Evolutionary conservation across 2,113 vertebrate genomes (phyloP).

Genomic region (Ancistrus triradiatus): DNA sequence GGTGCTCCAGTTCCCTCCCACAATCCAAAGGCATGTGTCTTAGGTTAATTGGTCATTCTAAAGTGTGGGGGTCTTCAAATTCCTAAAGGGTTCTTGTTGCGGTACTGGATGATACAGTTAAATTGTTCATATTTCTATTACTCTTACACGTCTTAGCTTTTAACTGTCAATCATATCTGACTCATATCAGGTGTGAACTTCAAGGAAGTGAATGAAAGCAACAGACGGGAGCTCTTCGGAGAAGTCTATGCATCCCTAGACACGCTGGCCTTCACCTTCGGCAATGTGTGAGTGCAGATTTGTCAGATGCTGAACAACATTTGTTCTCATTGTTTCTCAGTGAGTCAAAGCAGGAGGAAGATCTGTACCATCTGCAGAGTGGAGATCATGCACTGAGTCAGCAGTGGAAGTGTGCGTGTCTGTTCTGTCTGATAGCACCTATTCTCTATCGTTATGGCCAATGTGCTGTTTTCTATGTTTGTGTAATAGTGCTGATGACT

Average conservation of each 20-base stretch:
- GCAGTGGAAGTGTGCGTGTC: conserved; percentile 28
- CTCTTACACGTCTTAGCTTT: no score
- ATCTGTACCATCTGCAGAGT: conserved; percentile 18
- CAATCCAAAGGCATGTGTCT: no score
- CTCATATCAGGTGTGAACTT: conserved; percentile 97
- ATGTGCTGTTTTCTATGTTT: conserved; percentile 9
- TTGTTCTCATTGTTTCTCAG: not conserved
- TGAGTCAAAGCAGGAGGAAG: not conserved
- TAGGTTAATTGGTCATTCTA: no score
- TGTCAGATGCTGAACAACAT: not conserved
- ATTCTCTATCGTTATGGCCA: not conserved
- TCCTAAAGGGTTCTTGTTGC: no score
- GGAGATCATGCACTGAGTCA: conserved; percentile 26
- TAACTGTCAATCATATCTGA: no score
- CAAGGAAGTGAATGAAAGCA: conserved; percentile 92
- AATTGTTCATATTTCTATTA: no score
- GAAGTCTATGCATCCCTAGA: conserved; percentile 93
- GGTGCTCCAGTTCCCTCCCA: no score
- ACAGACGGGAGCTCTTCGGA: conserved; percentile 82
- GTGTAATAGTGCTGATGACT: conserved; percentile 4
- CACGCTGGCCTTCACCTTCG: conserved; percentile 94
- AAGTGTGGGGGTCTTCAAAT: no score
- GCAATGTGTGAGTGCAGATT: conserved; percentile 88
- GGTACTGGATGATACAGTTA: no score
- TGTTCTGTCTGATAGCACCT: conserved; percentile 19